Percentiles rank a stretch among this genome's conserved stretches.
These are phyloP conservation scores for Etheostoma nigrum DNA, from an alignment of 2,797 vertebrate genomes.

Conservation along the genomic window DNA sequence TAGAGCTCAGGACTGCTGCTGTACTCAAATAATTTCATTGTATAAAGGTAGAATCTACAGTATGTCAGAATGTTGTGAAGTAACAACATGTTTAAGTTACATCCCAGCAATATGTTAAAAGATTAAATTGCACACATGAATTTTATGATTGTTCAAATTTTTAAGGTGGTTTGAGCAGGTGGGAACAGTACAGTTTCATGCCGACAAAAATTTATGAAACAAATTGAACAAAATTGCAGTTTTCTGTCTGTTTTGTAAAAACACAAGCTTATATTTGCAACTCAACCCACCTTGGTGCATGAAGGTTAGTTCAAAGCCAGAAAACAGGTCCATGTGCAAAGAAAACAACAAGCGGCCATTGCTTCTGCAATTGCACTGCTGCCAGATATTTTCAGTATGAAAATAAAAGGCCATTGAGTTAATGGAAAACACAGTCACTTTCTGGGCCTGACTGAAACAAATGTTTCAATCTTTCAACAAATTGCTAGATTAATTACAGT, in stretches of 20 bases:
- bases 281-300: slow-evolving; percentile 15
- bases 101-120: background rate
- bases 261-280: slow-evolving; percentile 13
- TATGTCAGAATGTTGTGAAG: background rate
- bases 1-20: background rate
- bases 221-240: background rate
- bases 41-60: background rate
- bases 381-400: background rate
- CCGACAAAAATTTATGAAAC: background rate
- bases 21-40: background rate
- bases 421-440: background rate
- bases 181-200: background rate
- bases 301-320: background rate
- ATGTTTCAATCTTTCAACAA: background rate
- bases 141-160: too few relatives aligned
- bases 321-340: slow-evolving; percentile 28
- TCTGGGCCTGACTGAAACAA: background rate
- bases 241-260: slow-evolving; percentile 27
- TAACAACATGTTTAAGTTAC: background rate
- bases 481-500: background rate
- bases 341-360: slow-evolving; percentile 2
- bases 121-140: background rate
- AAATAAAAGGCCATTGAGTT: background rate
- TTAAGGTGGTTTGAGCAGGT: slow-evolving; percentile 12
- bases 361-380: background rate